Percentiles rank a stretch among this genome's conserved stretches.
Conservation (phyloP, 2,888 invertebrate species). For the Drosophila pseudotakahashii region DNA sequence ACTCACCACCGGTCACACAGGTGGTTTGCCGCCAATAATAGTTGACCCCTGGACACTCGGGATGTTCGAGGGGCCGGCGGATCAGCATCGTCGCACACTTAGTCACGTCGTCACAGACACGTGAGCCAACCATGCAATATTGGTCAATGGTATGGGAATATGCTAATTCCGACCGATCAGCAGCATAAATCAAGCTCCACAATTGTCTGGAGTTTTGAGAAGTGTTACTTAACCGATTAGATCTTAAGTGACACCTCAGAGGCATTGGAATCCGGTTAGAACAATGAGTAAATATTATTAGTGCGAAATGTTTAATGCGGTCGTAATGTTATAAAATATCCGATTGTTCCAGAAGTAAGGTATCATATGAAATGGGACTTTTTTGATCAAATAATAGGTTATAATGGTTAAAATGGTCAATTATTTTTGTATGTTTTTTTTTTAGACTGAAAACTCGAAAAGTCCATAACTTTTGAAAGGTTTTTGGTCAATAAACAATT, state of each 20-base stretch:
- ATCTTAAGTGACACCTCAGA: slow-evolving; percentile 9
- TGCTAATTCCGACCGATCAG: slow-evolving; percentile 8
- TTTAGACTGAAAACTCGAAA: no score
- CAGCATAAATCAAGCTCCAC: slow-evolving; percentile 21
- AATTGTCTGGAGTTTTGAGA: slow-evolving; percentile 24
- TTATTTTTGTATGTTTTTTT: not conserved
- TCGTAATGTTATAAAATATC: not conserved
- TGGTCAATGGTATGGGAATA: slow-evolving; percentile 4
- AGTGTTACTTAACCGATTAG: slow-evolving; percentile 27
- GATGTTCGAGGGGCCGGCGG: not conserved
- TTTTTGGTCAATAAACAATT: not conserved
- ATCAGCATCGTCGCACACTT: slow-evolving; percentile 14
- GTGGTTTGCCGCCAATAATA: slow-evolving; percentile 13
- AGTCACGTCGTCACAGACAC: slow-evolving; percentile 19
- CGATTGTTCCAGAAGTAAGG: not conserved
- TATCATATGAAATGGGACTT: no score
- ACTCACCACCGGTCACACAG: slow-evolving; percentile 9
- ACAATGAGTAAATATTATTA: slow-evolving; percentile 3
- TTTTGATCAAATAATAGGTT: no score
- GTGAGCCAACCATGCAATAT: slow-evolving; percentile 6
- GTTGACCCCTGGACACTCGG: not conserved
- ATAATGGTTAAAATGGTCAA: not conserved
- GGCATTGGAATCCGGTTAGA: slow-evolving; percentile 17
- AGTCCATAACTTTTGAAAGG: no score
- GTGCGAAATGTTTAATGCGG: not conserved